Evolutionary conservation across 2,113 vertebrate species (phyloP), one percentile per base, ranked within the genome.

Genomic region (Scartelaos histophorus): DNA sequence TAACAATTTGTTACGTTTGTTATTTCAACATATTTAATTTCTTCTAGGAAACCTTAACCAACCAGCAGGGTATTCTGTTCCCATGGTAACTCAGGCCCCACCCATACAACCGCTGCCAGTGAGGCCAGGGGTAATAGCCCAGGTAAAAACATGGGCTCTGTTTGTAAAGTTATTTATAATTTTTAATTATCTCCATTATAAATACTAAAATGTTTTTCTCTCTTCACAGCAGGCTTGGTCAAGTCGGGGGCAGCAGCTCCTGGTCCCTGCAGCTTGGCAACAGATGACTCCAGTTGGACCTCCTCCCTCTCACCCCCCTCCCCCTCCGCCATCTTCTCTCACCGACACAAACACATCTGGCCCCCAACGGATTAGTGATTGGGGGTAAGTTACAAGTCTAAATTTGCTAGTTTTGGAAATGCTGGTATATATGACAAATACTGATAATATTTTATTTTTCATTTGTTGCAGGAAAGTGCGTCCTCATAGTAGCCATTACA

Each of bases 181-280:
- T n/a, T n/a, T n/a, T 56, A 21, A 22, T 56, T 35, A n/a, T 38
- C 4, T 43, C 11, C 62, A 19, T 24, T 58, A 6, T 25, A 45
- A 35, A 64, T 21, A 65, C 19, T 43, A 19, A 22, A n/a, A 17
- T 64, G 29, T 13, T 21, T n/a, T 45, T 66, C 7, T 35, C 17
- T 61, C 7, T 60, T 61, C 34, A 47, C 65, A 70, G 81, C 94
- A 98, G 93, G 94, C 96, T 0, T 99, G 97, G 97, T 95, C 96
- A 0, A 94, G 92, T 73, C 92, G 95, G 76, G 93, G 95, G 1
- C 96, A 97, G 87, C 97, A 98, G 87, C 94, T 99, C 82, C 87
- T 99, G 51, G 86, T 99, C 43, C 96, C 96, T 69, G 85, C 97
- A 78, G 87, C 97, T 0, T 99, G 97, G 97, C 97, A 98, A 70